phyloP scores from a whole-genome alignment of 2,113 vertebrate species.

The Nannospalax galili region DNA sequence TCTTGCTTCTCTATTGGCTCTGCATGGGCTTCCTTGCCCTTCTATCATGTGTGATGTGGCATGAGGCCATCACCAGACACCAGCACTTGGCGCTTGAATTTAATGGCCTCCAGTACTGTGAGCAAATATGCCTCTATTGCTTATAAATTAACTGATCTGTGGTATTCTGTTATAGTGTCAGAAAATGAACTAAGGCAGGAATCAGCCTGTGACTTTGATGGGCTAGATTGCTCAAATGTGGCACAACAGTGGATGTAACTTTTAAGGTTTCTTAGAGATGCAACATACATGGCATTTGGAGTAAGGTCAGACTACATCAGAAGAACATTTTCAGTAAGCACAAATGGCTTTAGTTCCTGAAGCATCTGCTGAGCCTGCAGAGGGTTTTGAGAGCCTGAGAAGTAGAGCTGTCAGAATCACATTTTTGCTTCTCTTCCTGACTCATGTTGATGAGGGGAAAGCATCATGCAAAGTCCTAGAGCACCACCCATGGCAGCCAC shows the following conservation, averaged over 20 bases:
- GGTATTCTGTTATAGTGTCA: not conserved
- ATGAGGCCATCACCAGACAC: not conserved
- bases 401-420: not conserved
- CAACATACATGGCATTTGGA: not conserved
- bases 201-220: not conserved
- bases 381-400: not conserved
- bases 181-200: not conserved
- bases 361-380: not conserved
- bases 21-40: not conserved
- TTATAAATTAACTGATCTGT: not conserved
- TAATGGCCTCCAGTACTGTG: not conserved
- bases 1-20: not conserved
- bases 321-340: not conserved
- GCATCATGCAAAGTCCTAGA: not conserved
- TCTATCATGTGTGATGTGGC: too few relatives aligned
- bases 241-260: not conserved
- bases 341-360: conserved; percentile 13
- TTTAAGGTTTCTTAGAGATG: conserved; percentile 18
- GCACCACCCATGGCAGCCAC: not conserved
- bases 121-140: not conserved
- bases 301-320: not conserved
- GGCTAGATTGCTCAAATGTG: not conserved
- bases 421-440: not conserved
- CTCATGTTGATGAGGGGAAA: not conserved
- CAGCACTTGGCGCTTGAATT: not conserved